A percentile compares a stretch with the other conserved stretches of the same genome.
Evolutionary conservation across 2,113 vertebrate genomes (phyloP).

Genomic region (Charadrius vociferus): DNA sequence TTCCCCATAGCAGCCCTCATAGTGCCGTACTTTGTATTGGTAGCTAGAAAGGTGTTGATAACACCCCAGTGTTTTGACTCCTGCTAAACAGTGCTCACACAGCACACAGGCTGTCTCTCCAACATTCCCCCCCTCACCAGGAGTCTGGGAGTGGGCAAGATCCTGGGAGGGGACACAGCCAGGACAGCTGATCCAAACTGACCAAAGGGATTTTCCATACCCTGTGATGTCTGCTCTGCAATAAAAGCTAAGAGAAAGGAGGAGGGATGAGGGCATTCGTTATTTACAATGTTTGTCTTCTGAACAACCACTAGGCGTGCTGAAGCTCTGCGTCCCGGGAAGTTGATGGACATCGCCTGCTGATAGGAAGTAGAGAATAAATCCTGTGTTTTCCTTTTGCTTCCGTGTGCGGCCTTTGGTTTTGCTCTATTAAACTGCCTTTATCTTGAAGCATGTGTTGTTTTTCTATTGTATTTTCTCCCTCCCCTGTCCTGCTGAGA

Average conservation of each 20-base stretch:
- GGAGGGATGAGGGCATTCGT: background rate
- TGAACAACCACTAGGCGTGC: background rate
- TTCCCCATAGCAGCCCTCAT: background rate
- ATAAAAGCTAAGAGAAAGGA: background rate
- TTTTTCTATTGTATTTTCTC: background rate
- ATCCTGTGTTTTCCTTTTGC: background rate
- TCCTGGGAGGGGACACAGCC: background rate
- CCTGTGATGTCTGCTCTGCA: background rate
- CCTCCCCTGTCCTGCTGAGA: background rate
- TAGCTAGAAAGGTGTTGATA: background rate
- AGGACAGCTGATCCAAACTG: background rate
- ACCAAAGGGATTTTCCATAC: background rate
- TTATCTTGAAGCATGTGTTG: background rate
- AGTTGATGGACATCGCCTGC: background rate
- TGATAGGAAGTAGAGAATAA: background rate
- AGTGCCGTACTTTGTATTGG: background rate
- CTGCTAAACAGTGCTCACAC: background rate
- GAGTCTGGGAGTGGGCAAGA: background rate
- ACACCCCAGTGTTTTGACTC: background rate
- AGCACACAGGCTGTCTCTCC: background rate
- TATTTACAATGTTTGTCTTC: background rate
- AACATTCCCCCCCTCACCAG: background rate
- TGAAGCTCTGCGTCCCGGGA: background rate
- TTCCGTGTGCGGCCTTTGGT: background rate
- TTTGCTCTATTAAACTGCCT: background rate